Evolutionary conservation across 2,797 vertebrate genomes (phyloP).

Genomic region (Malacoctenus gilli): DNA sequence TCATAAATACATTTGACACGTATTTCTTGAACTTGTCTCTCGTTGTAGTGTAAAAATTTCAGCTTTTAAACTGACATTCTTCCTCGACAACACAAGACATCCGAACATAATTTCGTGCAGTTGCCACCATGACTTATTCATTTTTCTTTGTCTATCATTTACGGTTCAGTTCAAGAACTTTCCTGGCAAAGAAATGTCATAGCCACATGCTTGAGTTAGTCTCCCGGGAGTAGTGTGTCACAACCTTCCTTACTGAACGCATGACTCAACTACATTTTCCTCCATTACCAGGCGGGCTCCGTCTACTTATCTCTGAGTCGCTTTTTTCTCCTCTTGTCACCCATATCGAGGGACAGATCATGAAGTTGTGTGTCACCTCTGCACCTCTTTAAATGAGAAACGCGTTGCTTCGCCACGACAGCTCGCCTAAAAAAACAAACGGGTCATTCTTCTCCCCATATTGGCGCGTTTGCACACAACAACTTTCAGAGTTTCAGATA

Average conservation of each 20-base stretch:
- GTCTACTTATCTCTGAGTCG: conserved; percentile 2
- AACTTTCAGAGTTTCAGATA: conserved; percentile 31
- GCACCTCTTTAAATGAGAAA: conserved; percentile 48
- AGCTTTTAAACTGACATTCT: background rate
- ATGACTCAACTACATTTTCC: conserved; percentile 6
- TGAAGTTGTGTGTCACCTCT: conserved; percentile 23
- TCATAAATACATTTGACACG: conserved; percentile 4
- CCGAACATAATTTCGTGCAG: background rate
- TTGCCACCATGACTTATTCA: background rate
- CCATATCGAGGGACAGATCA: background rate
- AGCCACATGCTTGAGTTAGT: conserved; percentile 1
- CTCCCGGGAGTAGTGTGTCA: conserved; percentile 11
- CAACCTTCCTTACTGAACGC: conserved; percentile 3
- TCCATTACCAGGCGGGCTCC: conserved; percentile 10
- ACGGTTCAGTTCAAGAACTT: background rate
- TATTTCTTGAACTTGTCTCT: conserved; percentile 6
- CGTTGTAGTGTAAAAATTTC: background rate
- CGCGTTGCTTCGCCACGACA: conserved; percentile 49
- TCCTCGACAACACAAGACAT: background rate
- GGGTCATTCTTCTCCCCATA: conserved; percentile 38
- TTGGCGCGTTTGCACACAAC: conserved; percentile 26
- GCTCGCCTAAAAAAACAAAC: conserved; percentile 46
- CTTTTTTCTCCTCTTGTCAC: conserved; percentile 13
- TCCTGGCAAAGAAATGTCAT: background rate
- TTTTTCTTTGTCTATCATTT: background rate